Evolutionary conservation across 2,113 vertebrate species (phyloP).

Genomic region (Emydocephalus ijimae): DNA sequence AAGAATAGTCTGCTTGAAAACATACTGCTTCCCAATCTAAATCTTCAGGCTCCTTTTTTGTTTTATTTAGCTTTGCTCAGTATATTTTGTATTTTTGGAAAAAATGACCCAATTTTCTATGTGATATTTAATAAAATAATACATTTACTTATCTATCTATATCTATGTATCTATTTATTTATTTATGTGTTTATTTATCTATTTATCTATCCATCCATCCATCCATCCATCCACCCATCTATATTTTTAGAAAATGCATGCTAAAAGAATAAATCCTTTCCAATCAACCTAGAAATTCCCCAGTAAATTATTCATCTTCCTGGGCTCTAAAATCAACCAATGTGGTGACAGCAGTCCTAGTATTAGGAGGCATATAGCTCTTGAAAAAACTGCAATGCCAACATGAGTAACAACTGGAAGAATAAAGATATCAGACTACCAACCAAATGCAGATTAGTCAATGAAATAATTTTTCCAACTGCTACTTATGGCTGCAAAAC

Average conservation of each 20-base stretch:
- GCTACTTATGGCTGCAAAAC: background rate
- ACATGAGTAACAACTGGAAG: background rate
- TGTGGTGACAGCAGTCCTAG: background rate
- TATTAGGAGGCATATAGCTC: background rate
- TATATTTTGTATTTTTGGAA: background rate
- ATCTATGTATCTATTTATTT: too few relatives aligned
- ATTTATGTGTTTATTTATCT: too few relatives aligned
- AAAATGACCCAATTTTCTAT: background rate
- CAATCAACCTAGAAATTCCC: background rate
- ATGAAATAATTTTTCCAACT: background rate
- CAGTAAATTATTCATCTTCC: background rate
- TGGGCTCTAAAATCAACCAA: background rate
- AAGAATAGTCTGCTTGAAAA: background rate
- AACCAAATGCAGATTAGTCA: background rate
- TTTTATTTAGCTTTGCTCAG: background rate
- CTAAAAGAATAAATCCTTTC: background rate
- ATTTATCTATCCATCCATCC: too few relatives aligned
- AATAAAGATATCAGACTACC: background rate
- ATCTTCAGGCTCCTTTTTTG: background rate
- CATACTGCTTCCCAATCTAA: background rate
- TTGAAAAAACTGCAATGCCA: background rate
- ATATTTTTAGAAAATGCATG: background rate
- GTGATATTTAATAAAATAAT: background rate
- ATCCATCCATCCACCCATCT: too few relatives aligned
- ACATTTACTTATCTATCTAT: too few relatives aligned